These are phyloP conservation scores for Epirrhoe alternata DNA, from an alignment of 2,888 invertebrate species.

Conservation along the genomic window DNA sequence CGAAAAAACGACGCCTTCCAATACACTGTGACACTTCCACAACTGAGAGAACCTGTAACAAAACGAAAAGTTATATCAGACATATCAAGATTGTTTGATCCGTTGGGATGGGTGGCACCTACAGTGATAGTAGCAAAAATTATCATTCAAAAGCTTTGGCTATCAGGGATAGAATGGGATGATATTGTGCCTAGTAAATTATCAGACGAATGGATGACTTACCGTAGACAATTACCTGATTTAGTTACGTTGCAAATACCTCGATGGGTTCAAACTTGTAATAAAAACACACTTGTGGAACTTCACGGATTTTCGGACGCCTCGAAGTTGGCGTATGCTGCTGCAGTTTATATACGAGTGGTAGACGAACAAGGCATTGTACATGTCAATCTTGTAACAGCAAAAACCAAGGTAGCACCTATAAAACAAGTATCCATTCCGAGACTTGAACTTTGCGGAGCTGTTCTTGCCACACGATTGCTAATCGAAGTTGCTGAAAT, in stretches of 20 bases:
- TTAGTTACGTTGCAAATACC: background rate
- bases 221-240: constrained; percentile 1
- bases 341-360: constrained; percentile 5
- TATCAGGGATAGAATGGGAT: constrained; percentile 8
- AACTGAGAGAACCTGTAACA: constrained; percentile 7
- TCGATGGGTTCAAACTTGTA: background rate
- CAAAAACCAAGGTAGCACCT: constrained; percentile 36
- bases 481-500: constrained; percentile 23
- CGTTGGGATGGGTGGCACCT: constrained; percentile 10
- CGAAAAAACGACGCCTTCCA: background rate
- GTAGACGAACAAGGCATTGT: background rate
- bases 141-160: constrained; percentile 7
- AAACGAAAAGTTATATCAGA: constrained; percentile 8
- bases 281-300: constrained; percentile 1
- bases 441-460: constrained; percentile 29
- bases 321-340: constrained; percentile 7
- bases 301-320: constrained; percentile 8
- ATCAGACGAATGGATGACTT: constrained; percentile 2
- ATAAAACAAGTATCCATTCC: constrained; percentile 33
- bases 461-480: constrained; percentile 23
- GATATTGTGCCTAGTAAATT: background rate
- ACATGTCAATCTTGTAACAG: constrained; percentile 6
- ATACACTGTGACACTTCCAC: background rate
- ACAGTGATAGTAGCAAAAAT: constrained; percentile 8
- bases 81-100: constrained; percentile 9